These are phyloP conservation scores for Melanophora roralis DNA, from an alignment of 2,888 invertebrate species.

Conservation along the genomic window DNA sequence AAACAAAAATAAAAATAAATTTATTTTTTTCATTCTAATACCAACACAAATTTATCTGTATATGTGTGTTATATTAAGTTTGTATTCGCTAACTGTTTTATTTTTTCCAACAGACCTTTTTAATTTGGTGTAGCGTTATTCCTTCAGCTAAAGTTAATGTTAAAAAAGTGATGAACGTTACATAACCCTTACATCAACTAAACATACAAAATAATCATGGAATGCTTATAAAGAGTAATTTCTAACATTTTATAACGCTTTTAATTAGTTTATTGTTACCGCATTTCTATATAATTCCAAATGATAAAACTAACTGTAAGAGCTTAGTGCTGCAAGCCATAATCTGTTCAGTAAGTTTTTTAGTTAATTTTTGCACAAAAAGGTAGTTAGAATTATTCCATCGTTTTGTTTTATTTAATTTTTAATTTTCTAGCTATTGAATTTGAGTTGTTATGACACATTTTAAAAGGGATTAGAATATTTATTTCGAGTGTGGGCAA, in stretches of 20 bases:
- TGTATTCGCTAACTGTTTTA: constrained; percentile 14
- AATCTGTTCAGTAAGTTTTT: neutral
- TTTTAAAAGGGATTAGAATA: constrained; percentile 9
- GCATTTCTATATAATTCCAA: neutral
- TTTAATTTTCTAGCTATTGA: neutral
- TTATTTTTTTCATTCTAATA: constrained; percentile 6
- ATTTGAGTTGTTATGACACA: constrained; percentile 13
- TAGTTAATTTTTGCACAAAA: neutral
- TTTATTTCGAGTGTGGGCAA: neutral
- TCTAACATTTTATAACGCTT: constrained; percentile 30
- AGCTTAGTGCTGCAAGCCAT: neutral
- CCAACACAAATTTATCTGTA: neutral
- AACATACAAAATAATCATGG: constrained; percentile 6
- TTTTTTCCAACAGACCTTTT: constrained; percentile 35
- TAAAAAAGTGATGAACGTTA: no score
- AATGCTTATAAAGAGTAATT: constrained; percentile 29
- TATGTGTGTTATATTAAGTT: neutral
- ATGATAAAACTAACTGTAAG: neutral
- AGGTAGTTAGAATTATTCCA: constrained; percentile 36
- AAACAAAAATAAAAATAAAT: neutral
- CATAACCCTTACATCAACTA: neutral
- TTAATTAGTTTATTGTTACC: constrained; percentile 48
- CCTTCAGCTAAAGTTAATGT: no score
- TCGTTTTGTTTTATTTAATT: constrained; percentile 1
- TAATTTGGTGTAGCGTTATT: constrained; percentile 51